Base-by-base conservation (phyloP, 2,888 invertebrate species). In the Platycheirus rosarum region DNA sequence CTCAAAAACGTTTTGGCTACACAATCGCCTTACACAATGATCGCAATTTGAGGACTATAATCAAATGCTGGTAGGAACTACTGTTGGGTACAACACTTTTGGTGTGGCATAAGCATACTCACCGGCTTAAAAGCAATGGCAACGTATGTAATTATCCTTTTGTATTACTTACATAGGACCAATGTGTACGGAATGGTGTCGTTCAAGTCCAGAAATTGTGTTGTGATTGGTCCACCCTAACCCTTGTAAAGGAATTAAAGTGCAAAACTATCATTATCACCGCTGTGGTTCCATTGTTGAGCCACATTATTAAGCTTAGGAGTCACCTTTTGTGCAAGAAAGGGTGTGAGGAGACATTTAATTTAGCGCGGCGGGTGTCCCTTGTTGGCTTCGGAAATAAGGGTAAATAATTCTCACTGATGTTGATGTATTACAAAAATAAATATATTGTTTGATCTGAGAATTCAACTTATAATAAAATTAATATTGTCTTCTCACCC, bases 241-340 rank as follows among this genome's bases (percentile, higher is more conserved):
- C n/a, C n/a, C n/a, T n/a, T n/a, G n/a, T 51, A 42, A 42, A 51
- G 11, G 51, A 42, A 40, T 60, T 48, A 20, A 51, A 46, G 76
- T 68, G 60, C 53, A 53, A 82, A 76, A 66, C 80, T 71, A 71
- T 76, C 71, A 82, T 82, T 82, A 82, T 82, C 80, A 65, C 80
- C 62, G 66, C 76, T 82, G 80, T 37, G 80, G 80, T 82, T 82
- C 80, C 71, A 76, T 82, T 82, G 80, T 82, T 71, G 76, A 32
- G 40, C 76, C 70, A 55, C 65, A 82, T 70, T 71, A 62, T 77
- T 76, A 71, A 62, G 53, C 76, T 77, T 42, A 82, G 44, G 70
- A 76, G 51, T 60, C 16, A 18, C 16, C 29, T 23, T 18, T 48
- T 2, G 51, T 18, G 48, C 26, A 14, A 53, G 44, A 35, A 40